Base-by-base conservation (phyloP, 2,888 invertebrate species). In the Ormyrus rosae region DNA sequence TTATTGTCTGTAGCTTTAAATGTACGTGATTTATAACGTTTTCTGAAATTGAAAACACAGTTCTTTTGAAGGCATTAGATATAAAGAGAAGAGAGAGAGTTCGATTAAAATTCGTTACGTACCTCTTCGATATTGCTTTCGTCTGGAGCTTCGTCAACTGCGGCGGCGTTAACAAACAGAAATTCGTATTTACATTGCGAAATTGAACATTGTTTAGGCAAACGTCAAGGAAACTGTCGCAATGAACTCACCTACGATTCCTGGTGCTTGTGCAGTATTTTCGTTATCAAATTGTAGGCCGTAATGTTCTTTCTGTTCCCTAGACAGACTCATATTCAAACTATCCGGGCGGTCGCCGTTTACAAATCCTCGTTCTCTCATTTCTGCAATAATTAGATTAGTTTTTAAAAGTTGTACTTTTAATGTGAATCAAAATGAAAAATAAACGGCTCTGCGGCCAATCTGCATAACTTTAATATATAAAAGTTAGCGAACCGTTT, bases 301-400 rank as follows among this genome's bases (percentile, higher is more conserved):
- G 87, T 96, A 96, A 84, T 95, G 95, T 84, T 94, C 92, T 73
- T 95, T 95, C 89, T 95, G 95, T 88, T 94, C 93, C 88, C 93
- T 93, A 85, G 93, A 94, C 83, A 96, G 92, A 90, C 94, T 94
- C 92, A 96, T 93, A 84, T 94, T 94, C 91, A 96, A 95, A 85
- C 92, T 92, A 86, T 92, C 88, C 55, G 85, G 83, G 60, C 86
- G 86, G 56, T 90, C 90, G 34, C 85, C 85, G 78, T 86, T 87
- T 11, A 86, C 84, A 67, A 85, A 83, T 63, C 80, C 84, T 63
- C 86, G 82, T 64, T 83, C 82, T 77, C 81, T 79, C 82, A 83
- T 86, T 82, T 85, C 87, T 81, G 85, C 81, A 58, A 83, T 34
- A 34, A 34, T 34, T 34, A 34, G 19, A 19, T 19, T 19, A 19